Evolutionary conservation across 2,888 invertebrate species (phyloP), one percentile per base, ranked within the genome.

Genomic region (Amblyteles armatorius): DNA sequence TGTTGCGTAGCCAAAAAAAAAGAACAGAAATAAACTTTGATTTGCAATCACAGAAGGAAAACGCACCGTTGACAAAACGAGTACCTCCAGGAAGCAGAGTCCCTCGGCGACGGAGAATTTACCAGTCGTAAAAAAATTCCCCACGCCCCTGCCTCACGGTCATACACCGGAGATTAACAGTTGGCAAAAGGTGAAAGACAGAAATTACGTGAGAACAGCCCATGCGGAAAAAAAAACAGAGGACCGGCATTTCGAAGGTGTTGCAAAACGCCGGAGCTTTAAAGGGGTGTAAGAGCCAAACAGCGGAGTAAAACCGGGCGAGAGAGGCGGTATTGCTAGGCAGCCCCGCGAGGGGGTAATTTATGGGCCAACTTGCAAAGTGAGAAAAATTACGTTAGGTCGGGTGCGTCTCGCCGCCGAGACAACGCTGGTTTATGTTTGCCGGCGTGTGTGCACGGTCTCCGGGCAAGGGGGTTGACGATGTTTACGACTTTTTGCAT

Each of bases 311-410:
- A 57, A 84, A 73, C 57, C 80, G 81, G 69, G 81, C 76, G 78
- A 77, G 80, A 78, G 60, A 79, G 77, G 60, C 50, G 55, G 33
- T 50, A 44, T 48, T 29, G 71, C 72, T 71, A 52, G 52, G 76
- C 69, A 57, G 80, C 79, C 48, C 81, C 82, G 82, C 83, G 82
- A 81, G 22, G 68, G 84, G 84, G 84, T 92, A 92, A 93, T 93
- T 93, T 93, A 93, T 91, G 90, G 90, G 82, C 81, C 89, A 92
- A 93, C 89, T 93, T 92, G 90, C 90, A 92, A 93, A 93, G 92
- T 93, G 93, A 93, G 93, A 93, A 93, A 93, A 93, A 93, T 93
- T 91, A 91, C 91, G 90, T 89, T 89, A 89, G 88, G 90, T 90
- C 89, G 86, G 87, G 86, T 88, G 78, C 88, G 86, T 88, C 88